Base-by-base conservation (phyloP, 2,797 vertebrate species). In the Fringilla coelebs region DNA sequence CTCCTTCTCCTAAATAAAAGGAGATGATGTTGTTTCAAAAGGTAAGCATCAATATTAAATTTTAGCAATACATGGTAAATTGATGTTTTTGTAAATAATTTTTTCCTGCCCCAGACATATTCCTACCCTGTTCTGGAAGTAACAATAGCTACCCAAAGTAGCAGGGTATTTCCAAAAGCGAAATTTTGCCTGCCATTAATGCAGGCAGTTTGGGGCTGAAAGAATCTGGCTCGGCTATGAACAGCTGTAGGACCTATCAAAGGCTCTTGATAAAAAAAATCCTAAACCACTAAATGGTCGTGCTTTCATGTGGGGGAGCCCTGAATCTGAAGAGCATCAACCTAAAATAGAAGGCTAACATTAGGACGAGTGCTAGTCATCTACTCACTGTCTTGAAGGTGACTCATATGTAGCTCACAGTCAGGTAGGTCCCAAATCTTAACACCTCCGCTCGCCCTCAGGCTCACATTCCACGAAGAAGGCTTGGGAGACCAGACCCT, bases 321-420 rank as follows among this genome's bases (percentile, higher is more conserved):
- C 82, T 92, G 82, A 79, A 78, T 79, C 41, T 82, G 93, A 92
- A 90, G 70, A 95, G 49, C 70, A 45, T 24, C 87, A 66, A 63
- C 75, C 74, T 74, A 94, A 95, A 96, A 94, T 88, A 96, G 94
- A 91, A 91, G 89, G 68, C 76, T 89, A 88, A 88, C 88, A 81
- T 88, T 91, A 90, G 83, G 94, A 88, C 0, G 2, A 79, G 83
- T 28, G 79, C 94, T 88, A 94, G 93, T 93, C 93, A 93, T 87
- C 79, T 86, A 84, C 91, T 91, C 16, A 9, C 60, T 70, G 58
- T 78, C 89, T 95, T 81, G 71, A 77, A 80, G 46, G 83, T 95
- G 93, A 93, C 93, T 94, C 91, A 93, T 52, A n/a, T 2, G 31
- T 29, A 79, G 90, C 68, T 90, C 83, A 84, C 17, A 61, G 2